These are phyloP conservation scores for Mustela nigripes DNA, from an alignment of 2,113 vertebrate genomes.

Conservation along the genomic window DNA sequence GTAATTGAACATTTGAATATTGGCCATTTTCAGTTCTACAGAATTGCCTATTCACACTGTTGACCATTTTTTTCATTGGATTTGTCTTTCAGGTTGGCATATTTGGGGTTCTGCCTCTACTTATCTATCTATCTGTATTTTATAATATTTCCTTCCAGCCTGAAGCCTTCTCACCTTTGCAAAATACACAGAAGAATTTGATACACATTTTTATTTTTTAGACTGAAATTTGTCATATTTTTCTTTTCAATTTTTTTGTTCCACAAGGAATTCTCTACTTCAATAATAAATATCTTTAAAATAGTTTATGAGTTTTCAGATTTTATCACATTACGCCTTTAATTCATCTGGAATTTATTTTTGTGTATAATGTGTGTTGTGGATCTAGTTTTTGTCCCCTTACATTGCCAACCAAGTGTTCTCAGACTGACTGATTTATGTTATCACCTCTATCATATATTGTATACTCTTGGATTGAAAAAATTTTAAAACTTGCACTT, in stretches of 20 bases:
- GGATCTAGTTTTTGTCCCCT: background rate
- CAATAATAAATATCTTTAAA: background rate
- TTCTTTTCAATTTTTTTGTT: background rate
- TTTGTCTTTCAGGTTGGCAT: background rate
- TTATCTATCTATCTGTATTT: background rate
- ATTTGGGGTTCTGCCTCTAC: background rate
- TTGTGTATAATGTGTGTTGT: background rate
- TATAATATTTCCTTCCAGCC: background rate
- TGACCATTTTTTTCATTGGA: background rate
- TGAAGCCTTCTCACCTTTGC: conserved; percentile 9
- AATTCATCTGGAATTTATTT: conserved; percentile 9
- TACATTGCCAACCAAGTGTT: background rate
- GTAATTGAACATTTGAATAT: background rate
- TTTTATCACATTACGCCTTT: background rate
- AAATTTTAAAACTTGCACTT: background rate
- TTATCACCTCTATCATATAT: background rate
- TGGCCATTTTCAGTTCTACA: conserved; percentile 29
- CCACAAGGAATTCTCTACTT: background rate
- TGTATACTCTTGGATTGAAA: background rate
- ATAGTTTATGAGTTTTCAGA: background rate
- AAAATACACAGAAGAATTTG: background rate
- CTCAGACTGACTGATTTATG: background rate
- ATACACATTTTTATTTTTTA: background rate
- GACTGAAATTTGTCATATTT: background rate
- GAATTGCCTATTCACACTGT: background rate